Conservation (phyloP, 37 sponge, comb jelly and placozoan genomes). For the Dysidea cf. avara region DNA sequence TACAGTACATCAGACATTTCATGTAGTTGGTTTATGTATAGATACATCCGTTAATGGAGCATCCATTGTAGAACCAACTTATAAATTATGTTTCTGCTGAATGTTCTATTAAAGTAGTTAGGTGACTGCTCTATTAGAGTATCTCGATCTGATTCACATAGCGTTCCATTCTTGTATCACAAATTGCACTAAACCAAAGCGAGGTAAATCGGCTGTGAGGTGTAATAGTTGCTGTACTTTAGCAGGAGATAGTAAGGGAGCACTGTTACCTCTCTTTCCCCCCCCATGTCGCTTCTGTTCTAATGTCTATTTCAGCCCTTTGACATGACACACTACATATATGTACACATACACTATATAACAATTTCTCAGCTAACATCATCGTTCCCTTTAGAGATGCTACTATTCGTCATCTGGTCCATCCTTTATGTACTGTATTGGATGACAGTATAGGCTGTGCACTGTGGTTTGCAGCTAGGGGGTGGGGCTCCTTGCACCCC, state of each 20-base stretch:
- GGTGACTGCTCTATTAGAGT: no score
- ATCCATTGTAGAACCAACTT: no score
- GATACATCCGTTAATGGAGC: no score
- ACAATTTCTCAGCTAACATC: not conserved
- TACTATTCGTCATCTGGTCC: constrained; percentile 72
- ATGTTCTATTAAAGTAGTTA: no score
- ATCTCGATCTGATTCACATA: no score
- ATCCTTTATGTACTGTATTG: constrained; percentile 87
- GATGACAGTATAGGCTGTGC: constrained; percentile 99
- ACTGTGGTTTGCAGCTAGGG: constrained; percentile 96
- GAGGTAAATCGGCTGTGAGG: not conserved
- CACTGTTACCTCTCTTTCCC: not conserved
- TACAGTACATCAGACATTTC: no score
- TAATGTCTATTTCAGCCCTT: not conserved
- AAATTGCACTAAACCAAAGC: no score
- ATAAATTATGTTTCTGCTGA: no score
- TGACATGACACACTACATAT: not conserved
- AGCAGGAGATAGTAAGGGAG: not conserved
- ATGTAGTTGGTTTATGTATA: no score
- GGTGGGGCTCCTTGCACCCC: constrained; percentile 51
- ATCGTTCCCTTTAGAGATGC: constrained; percentile 28
- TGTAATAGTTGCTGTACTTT: not conserved
- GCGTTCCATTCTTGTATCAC: no score
- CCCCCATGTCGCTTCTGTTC: not conserved
- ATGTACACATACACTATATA: not conserved